Conservation (phyloP, 1,140 invertebrate genomes). For the Papilio machaon region DNA sequence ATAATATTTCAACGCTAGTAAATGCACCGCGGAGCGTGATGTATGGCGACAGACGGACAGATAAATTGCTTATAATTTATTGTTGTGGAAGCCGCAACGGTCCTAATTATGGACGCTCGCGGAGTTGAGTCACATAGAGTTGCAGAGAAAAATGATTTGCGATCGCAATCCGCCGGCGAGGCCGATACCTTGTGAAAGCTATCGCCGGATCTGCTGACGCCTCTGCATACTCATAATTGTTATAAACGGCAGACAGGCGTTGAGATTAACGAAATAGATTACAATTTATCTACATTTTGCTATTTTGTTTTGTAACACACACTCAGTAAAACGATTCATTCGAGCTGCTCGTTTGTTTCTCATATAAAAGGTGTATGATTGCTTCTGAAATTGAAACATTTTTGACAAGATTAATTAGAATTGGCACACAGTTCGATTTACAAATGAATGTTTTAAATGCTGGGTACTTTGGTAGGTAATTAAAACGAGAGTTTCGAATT, state of each 20-base stretch:
- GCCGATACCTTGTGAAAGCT: slow-evolving; percentile 11
- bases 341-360: not conserved
- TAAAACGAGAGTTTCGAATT: slow-evolving; percentile 66
- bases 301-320: not conserved
- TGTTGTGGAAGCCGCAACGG: slow-evolving; percentile 63
- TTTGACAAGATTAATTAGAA: not conserved
- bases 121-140: slow-evolving; percentile 56
- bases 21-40: slow-evolving; percentile 65
- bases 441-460: slow-evolving; percentile 14
- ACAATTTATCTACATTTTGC: not conserved
- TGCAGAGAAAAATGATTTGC: slow-evolving; percentile 63
- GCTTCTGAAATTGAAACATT: not conserved
- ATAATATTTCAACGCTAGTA: slow-evolving; percentile 74
- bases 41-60: slow-evolving; percentile 76
- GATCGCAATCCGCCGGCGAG: slow-evolving; percentile 44
- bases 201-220: slow-evolving; percentile 20
- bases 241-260: not conserved
- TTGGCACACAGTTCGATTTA: not conserved
- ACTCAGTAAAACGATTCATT: not conserved
- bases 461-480: slow-evolving; percentile 42
- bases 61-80: slow-evolving; percentile 81
- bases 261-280: not conserved
- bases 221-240: not conserved
- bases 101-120: slow-evolving; percentile 70
- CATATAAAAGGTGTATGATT: not conserved